Base-by-base conservation (phyloP, 2,113 vertebrate species). In the Leuciscus idus region DNA sequence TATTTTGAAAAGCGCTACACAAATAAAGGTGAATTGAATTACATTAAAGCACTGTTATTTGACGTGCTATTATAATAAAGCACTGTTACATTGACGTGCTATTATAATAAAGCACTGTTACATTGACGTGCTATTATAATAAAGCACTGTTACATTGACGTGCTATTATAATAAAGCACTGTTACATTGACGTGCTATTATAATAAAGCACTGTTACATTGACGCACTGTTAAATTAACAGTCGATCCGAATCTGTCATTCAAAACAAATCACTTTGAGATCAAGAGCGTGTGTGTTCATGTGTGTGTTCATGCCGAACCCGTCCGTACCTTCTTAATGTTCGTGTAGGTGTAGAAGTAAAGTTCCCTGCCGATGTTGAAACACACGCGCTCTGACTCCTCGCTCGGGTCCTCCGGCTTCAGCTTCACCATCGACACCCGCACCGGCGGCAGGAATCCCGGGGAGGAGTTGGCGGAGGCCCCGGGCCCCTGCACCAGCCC, bases 361-460 rank as follows among this genome's bases (percentile, higher is more conserved):
- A 97, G 95, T 93, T 97, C 97, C 70, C 96, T 91, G 92, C 97
- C 97, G 92, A 97, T 93, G 91, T 97, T 97, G 94, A 97, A 97
- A 91, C 97, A 97, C 87, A 97, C 96, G 19, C 97, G 93, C 92
- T 97, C 96, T 21, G 96, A 96, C 70, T 96, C 96, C 64, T 96
- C 95, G 80, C 96, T 87, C 81, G 96, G 94, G 86, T 96, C 95
- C n/a, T 97, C 95, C 72, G 95, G 95, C 89, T 96, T 95, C 10
- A 97, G 95, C 90, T 96, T 97, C 70, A 97, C 97, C 91, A 97
- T 95, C 76, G 96, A 97, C 87, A 97, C 96, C 86, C 97, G 95
- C 50, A 97, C 97, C 48, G 97, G 96, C 4, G 96, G 96, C 87
- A 97, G 93, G 85, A 96, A 95, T 72, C 96, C 96, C 48, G 95